Base-by-base conservation (phyloP, 92 coral and sea anemone species). In the Plumapathes pennacea region DNA sequence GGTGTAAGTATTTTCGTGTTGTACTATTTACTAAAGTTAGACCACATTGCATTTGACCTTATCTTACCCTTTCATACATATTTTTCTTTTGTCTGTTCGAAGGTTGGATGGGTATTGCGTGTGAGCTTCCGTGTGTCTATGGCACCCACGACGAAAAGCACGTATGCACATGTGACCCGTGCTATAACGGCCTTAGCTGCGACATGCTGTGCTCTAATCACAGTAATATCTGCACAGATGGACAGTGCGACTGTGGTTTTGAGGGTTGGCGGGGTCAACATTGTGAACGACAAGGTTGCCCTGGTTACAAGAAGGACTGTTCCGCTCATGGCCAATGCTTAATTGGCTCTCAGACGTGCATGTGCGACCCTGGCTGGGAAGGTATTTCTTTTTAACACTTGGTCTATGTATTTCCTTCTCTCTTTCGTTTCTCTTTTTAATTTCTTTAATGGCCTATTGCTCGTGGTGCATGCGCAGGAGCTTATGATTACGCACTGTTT, bases 311-410 rank as follows among this genome's bases (percentile, higher is more conserved):
- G 38, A 76, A 66, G 53, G 97, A 91, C 61, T 91, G 97, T 63
- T 91, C 97, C 14, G 96, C 91, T 26, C 97, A 91, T 60, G 97
- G 97, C 2, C 88, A 85, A 23, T 91, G 97, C 46, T 57, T 91
- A 42, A 76, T 64, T 19, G 84, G 82, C 7, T 53, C 91, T 25
- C 81, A 72, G 39, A 72, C 64, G 6, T 91, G 97, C 50, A 79
- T 91, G 18, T 91, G 97, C 43, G 96, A 88, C 62, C 38, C 89
- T 20, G 97, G 96, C 5, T 88, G 96, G 96, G 61, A 72, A 50
- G 97, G 97, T 91, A 60, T 48, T n/a, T n/a, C n/a, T n/a, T n/a
- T n/a, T n/a, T n/a, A n/a, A n/a, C n/a, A n/a, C n/a, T n/a, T n/a
- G n/a, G n/a, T n/a, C n/a, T n/a, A n/a, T n/a, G n/a, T n/a, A n/a